A percentile compares a stretch with the other conserved stretches of the same genome.
Conservation (phyloP, 2,113 vertebrate genomes). For the Pachycephala philippinensis region DNA sequence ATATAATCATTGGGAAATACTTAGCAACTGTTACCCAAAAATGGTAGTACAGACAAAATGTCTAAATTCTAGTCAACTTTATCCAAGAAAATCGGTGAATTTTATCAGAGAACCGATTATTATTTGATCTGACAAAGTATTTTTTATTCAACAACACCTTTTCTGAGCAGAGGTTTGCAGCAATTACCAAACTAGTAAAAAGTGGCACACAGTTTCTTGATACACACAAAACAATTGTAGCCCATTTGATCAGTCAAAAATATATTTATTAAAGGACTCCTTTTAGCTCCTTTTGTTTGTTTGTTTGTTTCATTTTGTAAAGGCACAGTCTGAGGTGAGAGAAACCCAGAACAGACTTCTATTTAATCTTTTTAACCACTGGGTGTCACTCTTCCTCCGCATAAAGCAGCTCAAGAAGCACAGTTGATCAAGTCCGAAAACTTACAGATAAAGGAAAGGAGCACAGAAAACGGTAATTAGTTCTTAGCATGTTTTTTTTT, state of each 20-base stretch:
- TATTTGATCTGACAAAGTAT: neutral
- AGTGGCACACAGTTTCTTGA: neutral
- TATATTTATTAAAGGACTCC: neutral
- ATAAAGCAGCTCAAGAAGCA: neutral
- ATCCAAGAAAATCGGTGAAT: neutral
- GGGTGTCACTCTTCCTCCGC: constrained; percentile 66
- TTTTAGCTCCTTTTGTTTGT: neutral
- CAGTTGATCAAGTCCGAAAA: accelerated
- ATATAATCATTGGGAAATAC: neutral
- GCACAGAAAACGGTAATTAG: neutral
- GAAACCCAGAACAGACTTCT: neutral
- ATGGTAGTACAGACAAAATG: neutral
- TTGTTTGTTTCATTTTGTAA: neutral
- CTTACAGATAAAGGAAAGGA: neutral
- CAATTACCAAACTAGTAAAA: neutral
- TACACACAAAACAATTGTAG: neutral
- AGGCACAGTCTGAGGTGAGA: neutral
- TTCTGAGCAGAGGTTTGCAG: neutral
- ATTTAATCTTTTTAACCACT: constrained; percentile 38
- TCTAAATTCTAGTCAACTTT: neutral
- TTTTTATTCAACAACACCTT: neutral
- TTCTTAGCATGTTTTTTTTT: neutral
- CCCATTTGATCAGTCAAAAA: neutral
- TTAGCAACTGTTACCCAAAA: neutral
- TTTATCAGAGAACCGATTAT: neutral